Base-by-base conservation (phyloP, 2,797 vertebrate species). In the Scomberomorus guttatus region DNA sequence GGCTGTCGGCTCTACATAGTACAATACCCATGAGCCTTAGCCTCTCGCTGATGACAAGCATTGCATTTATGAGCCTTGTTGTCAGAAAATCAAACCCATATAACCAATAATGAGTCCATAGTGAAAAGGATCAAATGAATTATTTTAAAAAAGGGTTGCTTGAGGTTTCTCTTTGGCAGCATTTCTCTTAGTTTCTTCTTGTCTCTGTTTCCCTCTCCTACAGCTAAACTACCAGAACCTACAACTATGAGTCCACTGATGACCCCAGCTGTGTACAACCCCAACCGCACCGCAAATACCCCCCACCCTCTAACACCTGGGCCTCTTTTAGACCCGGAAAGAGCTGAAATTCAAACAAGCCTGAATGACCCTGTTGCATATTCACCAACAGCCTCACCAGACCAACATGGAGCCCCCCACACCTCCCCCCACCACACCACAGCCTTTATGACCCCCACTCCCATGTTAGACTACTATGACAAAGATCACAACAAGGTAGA, bases 141-240 rank as follows among this genome's bases (percentile, higher is more conserved):
- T 9, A 37, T 37, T 37, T 37, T 10, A 10, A 10, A 10, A 9
- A 34, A 32, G 4, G 34, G 34, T 37, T 37, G 34, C 10, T 10
- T 14, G 39, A 42, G 1, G 39, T 42, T n/a, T 24, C 20, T 39
- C 44, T 60, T 17, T 24, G 37, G 37, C 9, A 37, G 37, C 37
- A 11, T 37, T 37, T 37, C 12, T 4, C 39, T 13, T 14, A 42
- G 12, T 42, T 13, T 42, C 29, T 1, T 55, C 39, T 18, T 4
- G 37, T 18, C 63, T 78, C 18, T 70, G 27, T 63, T 62, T 56
- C 20, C 10, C 1, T 86, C 11, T 78, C 32, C 69, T 20, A 22
- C 82, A 92, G 90, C 77, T 48, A 67, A 87, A 67, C 78, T 75
- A 1, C 84, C 83, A n/a, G 92, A 94, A n/a, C 78, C 77, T 0